phyloP scores from a whole-genome alignment of 2,888 invertebrate genomes.

The Pyrrhia umbra region DNA sequence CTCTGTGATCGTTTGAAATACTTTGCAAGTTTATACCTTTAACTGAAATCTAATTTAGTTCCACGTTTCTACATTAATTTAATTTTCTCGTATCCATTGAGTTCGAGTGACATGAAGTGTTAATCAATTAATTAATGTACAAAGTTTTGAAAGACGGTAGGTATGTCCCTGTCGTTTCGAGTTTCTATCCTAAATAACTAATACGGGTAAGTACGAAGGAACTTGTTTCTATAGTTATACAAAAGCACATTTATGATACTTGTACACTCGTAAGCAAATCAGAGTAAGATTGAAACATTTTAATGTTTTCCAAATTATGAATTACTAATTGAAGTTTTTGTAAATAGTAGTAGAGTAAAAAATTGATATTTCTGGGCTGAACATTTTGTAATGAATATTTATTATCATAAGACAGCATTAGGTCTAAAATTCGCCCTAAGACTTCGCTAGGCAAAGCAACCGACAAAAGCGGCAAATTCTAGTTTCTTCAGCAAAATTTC shows the following conservation, averaged over 20 bases:
- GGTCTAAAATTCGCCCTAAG: conserved; percentile 6
- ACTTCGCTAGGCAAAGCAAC: background rate
- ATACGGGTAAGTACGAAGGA: conserved; percentile 3
- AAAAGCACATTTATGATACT: background rate
- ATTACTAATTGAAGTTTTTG: no score
- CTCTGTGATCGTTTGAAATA: conserved; percentile 50
- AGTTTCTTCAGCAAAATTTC: conserved; percentile 26
- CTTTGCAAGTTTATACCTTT: conserved; percentile 58
- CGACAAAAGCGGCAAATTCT: conserved; percentile 14
- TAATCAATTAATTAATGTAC: conserved; percentile 62
- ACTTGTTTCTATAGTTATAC: background rate
- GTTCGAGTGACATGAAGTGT: conserved; percentile 56
- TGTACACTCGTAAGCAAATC: background rate
- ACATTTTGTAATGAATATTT: background rate
- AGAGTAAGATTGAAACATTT: background rate
- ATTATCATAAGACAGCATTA: background rate
- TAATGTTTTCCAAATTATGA: no score
- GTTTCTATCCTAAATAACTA: conserved; percentile 30
- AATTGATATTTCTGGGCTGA: background rate
- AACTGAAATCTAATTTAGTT: conserved; percentile 50
- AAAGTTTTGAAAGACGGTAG: conserved; percentile 51
- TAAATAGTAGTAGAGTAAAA: no score
- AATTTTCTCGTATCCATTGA: conserved; percentile 47
- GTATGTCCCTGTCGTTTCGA: conserved; percentile 21
- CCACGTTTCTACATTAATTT: conserved; percentile 48